Evolutionary conservation across 2,113 vertebrate genomes (phyloP), one percentile per base, ranked within the genome.

Genomic region (Anguilla rostrata): DNA sequence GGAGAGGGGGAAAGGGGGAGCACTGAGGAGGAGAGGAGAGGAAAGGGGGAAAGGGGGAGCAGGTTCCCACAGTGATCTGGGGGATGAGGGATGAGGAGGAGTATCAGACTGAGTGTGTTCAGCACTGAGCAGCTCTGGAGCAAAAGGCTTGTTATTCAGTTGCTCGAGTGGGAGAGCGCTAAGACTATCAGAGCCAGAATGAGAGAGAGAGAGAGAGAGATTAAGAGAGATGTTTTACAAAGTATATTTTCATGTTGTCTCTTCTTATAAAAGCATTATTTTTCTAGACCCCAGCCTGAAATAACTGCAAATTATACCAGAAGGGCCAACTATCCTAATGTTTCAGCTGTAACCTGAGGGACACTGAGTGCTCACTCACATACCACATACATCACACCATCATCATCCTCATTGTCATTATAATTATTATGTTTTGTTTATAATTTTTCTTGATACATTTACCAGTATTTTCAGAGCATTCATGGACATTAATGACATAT

Each of bases 201-300:
- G 43, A 41, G 46, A 41, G 82, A 78, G 16, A 41, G 46, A 41
- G 82, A 78, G 16, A 81, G 57, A 90, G n/a, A 53, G 83, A 86
- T 88, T 49, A 15, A 34, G 84, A 85, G 49, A 29, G 43, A 46
- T n/a, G 29, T 46, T 46, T 46, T 46, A 46, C 43, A 46, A 34
- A 56, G 46, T 9, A 60, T 18, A 20, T 60, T 60, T 60, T 18
- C 57, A 66, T 26, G 11, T 26, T 22, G 22, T 20, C 26, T 66
- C 22, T 66, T 9, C 0, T 26, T 3, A 66, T 66, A 66, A 22
- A 66, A 66, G 49, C 49, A 53, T 53, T 66, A 26, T 22, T 26
- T 66, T 26, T 66, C 4, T 22, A 26, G 18, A 66, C 20, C 26
- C 0, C 1, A 3, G 20, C 22, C 3, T 0, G 5, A 26, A 26